These are phyloP conservation scores for Brachyptera putata DNA, from an alignment of 2,888 invertebrate genomes.

Conservation along the genomic window DNA sequence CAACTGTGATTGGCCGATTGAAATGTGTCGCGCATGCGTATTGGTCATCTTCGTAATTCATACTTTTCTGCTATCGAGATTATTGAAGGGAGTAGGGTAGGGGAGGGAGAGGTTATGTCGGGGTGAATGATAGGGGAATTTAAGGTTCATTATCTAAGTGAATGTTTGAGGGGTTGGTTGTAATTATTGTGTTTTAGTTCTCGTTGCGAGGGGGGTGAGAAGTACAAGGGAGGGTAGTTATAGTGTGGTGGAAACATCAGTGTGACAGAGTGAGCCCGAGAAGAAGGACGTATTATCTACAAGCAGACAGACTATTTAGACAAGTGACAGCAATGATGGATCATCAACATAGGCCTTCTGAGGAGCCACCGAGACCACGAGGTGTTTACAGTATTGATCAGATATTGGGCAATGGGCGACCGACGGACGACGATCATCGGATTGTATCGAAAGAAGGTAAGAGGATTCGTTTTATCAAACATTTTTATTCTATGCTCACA, in stretches of 20 bases:
- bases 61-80: constrained; percentile 15
- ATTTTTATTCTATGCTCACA: too few species aligned
- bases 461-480: background rate
- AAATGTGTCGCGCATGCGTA: constrained; percentile 27
- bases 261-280: constrained; percentile 17
- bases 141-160: constrained; percentile 33
- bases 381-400: constrained; percentile 48
- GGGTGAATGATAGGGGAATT: constrained; percentile 32
- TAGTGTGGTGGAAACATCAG: constrained; percentile 7
- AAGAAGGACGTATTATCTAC: constrained; percentile 8
- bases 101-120: constrained; percentile 6
- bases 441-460: constrained; percentile 26
- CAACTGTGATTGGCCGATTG: constrained; percentile 23
- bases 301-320: background rate
- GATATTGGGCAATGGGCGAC: constrained; percentile 43
- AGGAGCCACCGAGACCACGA: constrained; percentile 39
- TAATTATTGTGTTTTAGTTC: too few species aligned
- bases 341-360: constrained; percentile 21
- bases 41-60: constrained; percentile 18
- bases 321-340: constrained; percentile 24
- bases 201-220: constrained; percentile 18
- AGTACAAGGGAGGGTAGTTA: constrained; percentile 6
- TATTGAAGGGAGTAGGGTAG: constrained; percentile 7
- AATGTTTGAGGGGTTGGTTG: constrained; percentile 25
- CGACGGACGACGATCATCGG: constrained; percentile 11